Base-by-base conservation (phyloP, 1,140 invertebrate genomes). In the Drosophila biarmipes region DNA sequence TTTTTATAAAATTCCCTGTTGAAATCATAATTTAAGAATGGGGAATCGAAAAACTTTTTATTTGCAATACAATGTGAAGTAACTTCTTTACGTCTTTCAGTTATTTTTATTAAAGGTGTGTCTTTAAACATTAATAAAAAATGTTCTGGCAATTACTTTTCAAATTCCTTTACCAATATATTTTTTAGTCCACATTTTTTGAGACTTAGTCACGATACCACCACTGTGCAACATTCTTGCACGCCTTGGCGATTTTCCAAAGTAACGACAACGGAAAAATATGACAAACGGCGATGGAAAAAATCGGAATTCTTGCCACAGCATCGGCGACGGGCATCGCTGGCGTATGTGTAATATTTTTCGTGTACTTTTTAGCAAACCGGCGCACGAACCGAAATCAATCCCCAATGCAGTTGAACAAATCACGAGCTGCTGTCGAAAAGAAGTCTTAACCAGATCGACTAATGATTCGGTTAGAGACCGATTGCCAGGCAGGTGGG, bases 301-400 rank as follows among this genome's bases (percentile, higher is more conserved):
- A 75, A 67, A 61, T 54, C 40, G 52, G 46, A 69, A 78, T 69
- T 52, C 54, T 45, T 81, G 78, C 77, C 77, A 24, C 48, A 56
- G 31, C 17, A 48, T 66, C 27, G 48, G 12, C 27, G 40, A 40
- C 54, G 14, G 51, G 24, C 45, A 37, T 19, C 62, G 58, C 51
- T 64, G 78, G 69, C 59, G 69, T 68, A 74, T 87, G 79, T 64
- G 78, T 68, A 72, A 82, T 84, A 61, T 78, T 58, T 58, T 38
- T 31, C 45, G 6, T 61, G 19, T 35, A n/a, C 43, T 38, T 53
- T 17, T 72, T 51, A 62, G 55, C 68, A 67, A 54, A 29, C 58
- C 57, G 38, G 63, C 24, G n/a, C 56, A 82, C 57, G 66, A 54
- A 71, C 68, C 52, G 48, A 63, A 66, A 90, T 79, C 73, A 78